A percentile compares a stretch with the other conserved stretches of the same genome.
phyloP scores from a whole-genome alignment of 2,888 invertebrate genomes.

The Leptinotarsa peninsularis region DNA sequence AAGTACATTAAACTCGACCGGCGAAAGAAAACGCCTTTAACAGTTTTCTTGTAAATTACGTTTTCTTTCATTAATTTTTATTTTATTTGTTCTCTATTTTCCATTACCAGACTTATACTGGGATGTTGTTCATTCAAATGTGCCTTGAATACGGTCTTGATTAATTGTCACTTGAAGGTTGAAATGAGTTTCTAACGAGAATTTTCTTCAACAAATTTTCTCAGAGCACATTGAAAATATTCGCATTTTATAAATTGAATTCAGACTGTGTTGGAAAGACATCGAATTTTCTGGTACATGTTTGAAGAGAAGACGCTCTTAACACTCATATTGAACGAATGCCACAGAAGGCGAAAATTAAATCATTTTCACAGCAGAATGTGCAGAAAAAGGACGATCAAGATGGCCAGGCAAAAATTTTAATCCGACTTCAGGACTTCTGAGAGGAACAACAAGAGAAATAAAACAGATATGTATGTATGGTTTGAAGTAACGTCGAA shows the following conservation, averaged over 20 bases:
- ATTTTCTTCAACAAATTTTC: neutral
- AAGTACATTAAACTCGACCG: constrained; percentile 44
- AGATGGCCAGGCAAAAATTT: too few species aligned
- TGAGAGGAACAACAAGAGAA: too few species aligned
- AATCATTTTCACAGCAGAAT: too few species aligned
- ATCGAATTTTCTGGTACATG: too few species aligned
- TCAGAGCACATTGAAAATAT: neutral
- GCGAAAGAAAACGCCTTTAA: constrained; percentile 49
- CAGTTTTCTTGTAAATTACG: constrained; percentile 47
- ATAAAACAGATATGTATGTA: too few species aligned
- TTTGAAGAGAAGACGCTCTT: too few species aligned
- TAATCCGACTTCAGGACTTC: too few species aligned
- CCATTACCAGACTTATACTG: constrained; percentile 11
- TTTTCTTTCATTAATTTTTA: constrained; percentile 45
- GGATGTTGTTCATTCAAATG: neutral
- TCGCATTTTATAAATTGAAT: neutral
- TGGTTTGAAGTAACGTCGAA: too few species aligned
- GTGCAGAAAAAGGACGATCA: too few species aligned
- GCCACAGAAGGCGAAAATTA: neutral
- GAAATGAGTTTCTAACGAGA: constrained; percentile 8
- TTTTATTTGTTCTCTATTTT: constrained; percentile 34
- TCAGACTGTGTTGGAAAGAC: neutral
- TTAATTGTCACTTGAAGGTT: neutral
- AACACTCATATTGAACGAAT: too few species aligned
- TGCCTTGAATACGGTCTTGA: constrained; percentile 6